These are phyloP conservation scores for Panzeria rudis DNA, from an alignment of 2,888 invertebrate species.

Conservation along the genomic window DNA sequence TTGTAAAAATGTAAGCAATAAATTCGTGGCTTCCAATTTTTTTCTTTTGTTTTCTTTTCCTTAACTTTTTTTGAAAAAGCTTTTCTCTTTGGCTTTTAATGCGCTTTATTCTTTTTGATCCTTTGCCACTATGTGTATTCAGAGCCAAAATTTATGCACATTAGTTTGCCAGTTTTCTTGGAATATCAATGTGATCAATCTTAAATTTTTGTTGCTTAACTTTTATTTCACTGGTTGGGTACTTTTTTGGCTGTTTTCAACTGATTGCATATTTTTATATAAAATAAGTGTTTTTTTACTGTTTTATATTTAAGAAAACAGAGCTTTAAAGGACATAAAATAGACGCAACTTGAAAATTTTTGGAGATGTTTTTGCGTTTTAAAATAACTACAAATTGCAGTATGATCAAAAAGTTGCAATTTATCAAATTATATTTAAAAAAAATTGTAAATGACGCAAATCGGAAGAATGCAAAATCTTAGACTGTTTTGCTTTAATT, in stretches of 20 bases:
- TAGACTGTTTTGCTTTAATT: no score
- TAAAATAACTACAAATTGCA: no score
- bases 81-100: slow-evolving; percentile 18
- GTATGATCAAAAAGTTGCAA: no score
- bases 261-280: slow-evolving; percentile 81
- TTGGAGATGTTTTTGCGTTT: not conserved
- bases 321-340: slow-evolving; percentile 7
- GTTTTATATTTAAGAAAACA: slow-evolving; percentile 67
- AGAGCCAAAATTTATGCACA: slow-evolving; percentile 75
- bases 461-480: no score
- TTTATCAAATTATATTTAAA: no score
- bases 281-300: slow-evolving; percentile 32
- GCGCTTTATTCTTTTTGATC: slow-evolving; percentile 71
- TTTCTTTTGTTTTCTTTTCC: not conserved
- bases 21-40: slow-evolving; percentile 56
- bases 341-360: not conserved
- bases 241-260: slow-evolving; percentile 70
- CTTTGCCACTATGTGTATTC: slow-evolving; percentile 55
- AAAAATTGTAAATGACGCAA: no score
- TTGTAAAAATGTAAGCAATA: slow-evolving; percentile 61
- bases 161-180: slow-evolving; percentile 77
- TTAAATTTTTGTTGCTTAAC: slow-evolving; percentile 68
- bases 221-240: slow-evolving; percentile 43
- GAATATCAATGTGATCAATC: slow-evolving; percentile 82
- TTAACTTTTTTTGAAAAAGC: slow-evolving; percentile 13